Conservation (phyloP, 2,797 vertebrate species). For the Crypturellus tataupa region DNA sequence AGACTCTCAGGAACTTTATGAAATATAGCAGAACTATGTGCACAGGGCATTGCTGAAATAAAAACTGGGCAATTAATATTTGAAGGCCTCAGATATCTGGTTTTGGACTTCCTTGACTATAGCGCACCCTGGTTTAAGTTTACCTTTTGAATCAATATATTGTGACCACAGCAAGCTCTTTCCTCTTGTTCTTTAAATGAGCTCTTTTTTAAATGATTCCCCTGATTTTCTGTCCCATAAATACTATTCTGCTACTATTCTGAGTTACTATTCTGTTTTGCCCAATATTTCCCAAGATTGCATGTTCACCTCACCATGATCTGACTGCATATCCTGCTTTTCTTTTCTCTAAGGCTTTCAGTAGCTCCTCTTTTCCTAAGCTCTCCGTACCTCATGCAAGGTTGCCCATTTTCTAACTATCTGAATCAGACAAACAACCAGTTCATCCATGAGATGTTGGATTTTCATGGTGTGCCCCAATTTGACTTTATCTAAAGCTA, state of each 20-base stretch:
- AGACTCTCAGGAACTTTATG: background rate
- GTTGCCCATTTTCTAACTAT: background rate
- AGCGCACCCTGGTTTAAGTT: background rate
- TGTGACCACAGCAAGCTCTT: background rate
- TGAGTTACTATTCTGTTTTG: background rate
- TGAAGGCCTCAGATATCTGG: background rate
- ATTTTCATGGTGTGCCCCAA: background rate
- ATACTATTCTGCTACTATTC: background rate
- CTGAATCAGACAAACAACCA: background rate
- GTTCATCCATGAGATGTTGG: rapidly evolving
- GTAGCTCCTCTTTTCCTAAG: background rate
- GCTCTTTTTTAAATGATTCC: background rate
- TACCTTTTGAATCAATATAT: background rate
- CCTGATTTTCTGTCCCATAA: background rate
- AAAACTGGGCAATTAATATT: background rate
- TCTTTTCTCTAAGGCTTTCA: background rate
- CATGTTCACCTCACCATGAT: background rate
- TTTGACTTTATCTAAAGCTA: background rate
- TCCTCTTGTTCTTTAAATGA: background rate
- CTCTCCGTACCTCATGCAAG: background rate
- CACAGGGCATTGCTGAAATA: background rate
- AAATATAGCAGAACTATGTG: background rate
- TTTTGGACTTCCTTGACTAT: background rate
- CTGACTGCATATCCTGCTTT: background rate
- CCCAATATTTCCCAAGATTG: background rate